Conservation (phyloP, 2,113 vertebrate genomes). For the Lepus americanus region DNA sequence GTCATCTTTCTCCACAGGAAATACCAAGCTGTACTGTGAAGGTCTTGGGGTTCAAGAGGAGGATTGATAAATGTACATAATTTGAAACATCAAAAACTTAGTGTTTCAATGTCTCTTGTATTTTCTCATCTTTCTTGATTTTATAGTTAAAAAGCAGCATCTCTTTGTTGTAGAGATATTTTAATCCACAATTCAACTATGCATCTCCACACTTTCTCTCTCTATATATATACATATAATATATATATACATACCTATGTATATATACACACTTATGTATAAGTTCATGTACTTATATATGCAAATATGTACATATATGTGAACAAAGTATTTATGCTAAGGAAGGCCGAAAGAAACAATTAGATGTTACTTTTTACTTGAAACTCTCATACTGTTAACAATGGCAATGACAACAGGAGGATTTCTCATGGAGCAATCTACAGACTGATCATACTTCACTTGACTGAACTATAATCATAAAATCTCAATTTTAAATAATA, state of each 20-base stretch:
- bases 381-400: not conserved
- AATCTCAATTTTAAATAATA: slow-evolving; percentile 74
- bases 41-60: not conserved
- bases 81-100: not conserved
- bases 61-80: not conserved
- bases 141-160: not conserved
- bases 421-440: slow-evolving; percentile 4
- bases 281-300: not conserved
- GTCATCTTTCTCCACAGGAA: not conserved
- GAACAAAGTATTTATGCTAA: not conserved
- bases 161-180: not conserved
- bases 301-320: not conserved
- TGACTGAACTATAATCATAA: slow-evolving; percentile 60
- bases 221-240: not conserved
- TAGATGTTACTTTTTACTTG: not conserved
- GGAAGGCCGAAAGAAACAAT: not conserved
- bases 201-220: not conserved
- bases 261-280: not conserved
- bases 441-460: slow-evolving; percentile 54
- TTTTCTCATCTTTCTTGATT: not conserved
- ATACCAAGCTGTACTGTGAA: not conserved
- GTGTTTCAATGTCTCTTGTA: not conserved
- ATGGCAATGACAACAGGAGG: not conserved
- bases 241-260: not conserved
- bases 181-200: not conserved